Percentiles rank a stretch among this genome's conserved stretches.
These are phyloP conservation scores for Notolepis coatsorum DNA, from an alignment of 2,797 vertebrate species.

Conservation along the genomic window DNA sequence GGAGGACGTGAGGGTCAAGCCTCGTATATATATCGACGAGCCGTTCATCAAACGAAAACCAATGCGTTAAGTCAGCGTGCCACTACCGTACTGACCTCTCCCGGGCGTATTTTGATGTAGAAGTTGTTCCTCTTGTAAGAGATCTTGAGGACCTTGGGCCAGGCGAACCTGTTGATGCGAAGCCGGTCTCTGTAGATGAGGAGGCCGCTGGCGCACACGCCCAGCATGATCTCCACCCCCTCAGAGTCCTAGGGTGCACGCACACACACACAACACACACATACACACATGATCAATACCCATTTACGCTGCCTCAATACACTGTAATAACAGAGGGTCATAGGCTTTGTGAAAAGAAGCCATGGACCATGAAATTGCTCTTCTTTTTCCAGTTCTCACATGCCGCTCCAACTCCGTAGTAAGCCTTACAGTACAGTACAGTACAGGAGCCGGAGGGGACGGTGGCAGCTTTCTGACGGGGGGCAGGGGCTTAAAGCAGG, in stretches of 20 bases:
- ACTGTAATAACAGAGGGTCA: background rate
- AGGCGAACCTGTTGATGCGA: constrained; percentile 97
- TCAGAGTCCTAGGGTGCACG: constrained; percentile 90
- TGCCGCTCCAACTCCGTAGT: background rate
- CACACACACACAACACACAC: constrained; percentile 12
- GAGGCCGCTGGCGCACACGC: constrained; percentile 96
- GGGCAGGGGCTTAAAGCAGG: constrained; percentile 65
- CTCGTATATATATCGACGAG: too few species aligned
- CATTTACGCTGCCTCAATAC: background rate
- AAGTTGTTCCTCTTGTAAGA: constrained; percentile 99
- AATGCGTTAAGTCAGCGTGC: too few species aligned
- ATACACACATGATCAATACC: background rate
- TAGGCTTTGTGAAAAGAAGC: constrained; percentile 15
- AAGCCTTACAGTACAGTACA: constrained; percentile 25
- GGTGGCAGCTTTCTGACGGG: constrained; percentile 30
- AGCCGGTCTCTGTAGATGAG: constrained; percentile 97
- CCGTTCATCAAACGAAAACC: too few species aligned
- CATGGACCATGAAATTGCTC: background rate
- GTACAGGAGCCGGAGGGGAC: constrained; percentile 43
- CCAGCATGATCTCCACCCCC: constrained; percentile 98
- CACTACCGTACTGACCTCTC: constrained; percentile 94
- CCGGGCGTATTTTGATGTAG: constrained; percentile 98
- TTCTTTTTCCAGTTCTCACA: too few species aligned
- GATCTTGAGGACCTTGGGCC: constrained; percentile 99
- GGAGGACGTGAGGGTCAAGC: too few species aligned